Percentiles rank a stretch among this genome's conserved stretches.
These are phyloP conservation scores for Camponotus floridanus DNA, from an alignment of 1,140 invertebrate species.

Conservation along the genomic window DNA sequence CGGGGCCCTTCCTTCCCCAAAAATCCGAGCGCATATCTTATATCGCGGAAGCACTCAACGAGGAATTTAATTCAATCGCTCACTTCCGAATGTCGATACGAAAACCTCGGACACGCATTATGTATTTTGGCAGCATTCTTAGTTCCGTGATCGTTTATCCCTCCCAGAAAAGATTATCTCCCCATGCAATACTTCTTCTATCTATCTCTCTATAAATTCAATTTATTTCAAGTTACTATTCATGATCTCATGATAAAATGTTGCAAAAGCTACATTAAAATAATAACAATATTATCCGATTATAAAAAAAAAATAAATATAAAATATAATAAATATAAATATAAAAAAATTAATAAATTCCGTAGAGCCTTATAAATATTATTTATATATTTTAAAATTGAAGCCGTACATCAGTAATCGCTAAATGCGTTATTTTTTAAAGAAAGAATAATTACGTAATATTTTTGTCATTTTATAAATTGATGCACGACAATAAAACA, in stretches of 20 bases:
- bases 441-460: background rate
- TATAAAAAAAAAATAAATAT: background rate
- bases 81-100: constrained; percentile 50
- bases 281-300: background rate
- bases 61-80: constrained; percentile 66
- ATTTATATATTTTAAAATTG: background rate
- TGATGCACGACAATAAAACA: background rate
- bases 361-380: background rate
- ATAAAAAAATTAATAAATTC: background rate
- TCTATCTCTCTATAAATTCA: background rate
- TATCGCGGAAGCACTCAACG: constrained; percentile 37
- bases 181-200: background rate
- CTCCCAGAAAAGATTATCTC: background rate
- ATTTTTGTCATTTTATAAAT: background rate
- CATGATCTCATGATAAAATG: background rate
- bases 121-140: constrained; percentile 23
- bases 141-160: constrained; percentile 9
- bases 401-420: background rate
- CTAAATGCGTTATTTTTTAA: background rate
- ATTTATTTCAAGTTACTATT: background rate
- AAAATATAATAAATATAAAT: background rate
- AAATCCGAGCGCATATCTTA: constrained; percentile 48
- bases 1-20: background rate
- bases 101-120: constrained; percentile 20
- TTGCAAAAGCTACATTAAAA: background rate